Base-by-base conservation (phyloP, 2,797 vertebrate genomes). In the Pelobates cultripes region DNA sequence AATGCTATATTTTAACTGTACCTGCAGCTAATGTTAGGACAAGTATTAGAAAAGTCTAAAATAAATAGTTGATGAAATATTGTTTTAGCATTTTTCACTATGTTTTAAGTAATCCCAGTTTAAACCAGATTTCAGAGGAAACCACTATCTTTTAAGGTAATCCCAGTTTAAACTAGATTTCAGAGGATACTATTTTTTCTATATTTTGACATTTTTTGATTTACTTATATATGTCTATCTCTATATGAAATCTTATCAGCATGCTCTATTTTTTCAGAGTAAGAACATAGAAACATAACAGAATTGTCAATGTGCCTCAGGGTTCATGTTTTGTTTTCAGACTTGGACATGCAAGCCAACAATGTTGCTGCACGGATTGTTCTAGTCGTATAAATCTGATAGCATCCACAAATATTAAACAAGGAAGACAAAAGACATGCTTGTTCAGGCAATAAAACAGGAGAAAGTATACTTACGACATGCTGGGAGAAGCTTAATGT, bases 351-450 rank as follows among this genome's bases (percentile, higher is more conserved):
- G 61, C 17, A 64, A 64, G 61, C 61, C 61, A 72, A 53, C 70
- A 53, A 9, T 72, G 45, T 72, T 57, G 42, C 43, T 63, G 73
- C 57, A 75, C 73, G 63, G 57, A 57, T 75, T 75, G 73, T 75
- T 75, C 73, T 57, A 64, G 12, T 44, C 43, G 42, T 45, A 63
- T 63, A n/a, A 44, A 75, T 75, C 73, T 75, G 73, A 75, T 75
- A 75, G 73, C 73, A 64, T 44, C 42, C 57, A 44, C 57, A 64
- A 75, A 61, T 61, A 42, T 64, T 63, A 63, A 75, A 75, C 73
- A 74, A 74, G 40, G 40, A 61, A 74, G 42, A 74, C 72, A 75
- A 64, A 64, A 63, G 73, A 13, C 73, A 75, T 64, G 60, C 57
- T 41, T 74, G 72, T 41, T 42, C 8, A 64, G 57, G 73, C 8